A percentile compares a stretch with the other conserved stretches of the same genome.
Conservation (phyloP, 2,113 vertebrate genomes). For the Pangasianodon gigas region DNA sequence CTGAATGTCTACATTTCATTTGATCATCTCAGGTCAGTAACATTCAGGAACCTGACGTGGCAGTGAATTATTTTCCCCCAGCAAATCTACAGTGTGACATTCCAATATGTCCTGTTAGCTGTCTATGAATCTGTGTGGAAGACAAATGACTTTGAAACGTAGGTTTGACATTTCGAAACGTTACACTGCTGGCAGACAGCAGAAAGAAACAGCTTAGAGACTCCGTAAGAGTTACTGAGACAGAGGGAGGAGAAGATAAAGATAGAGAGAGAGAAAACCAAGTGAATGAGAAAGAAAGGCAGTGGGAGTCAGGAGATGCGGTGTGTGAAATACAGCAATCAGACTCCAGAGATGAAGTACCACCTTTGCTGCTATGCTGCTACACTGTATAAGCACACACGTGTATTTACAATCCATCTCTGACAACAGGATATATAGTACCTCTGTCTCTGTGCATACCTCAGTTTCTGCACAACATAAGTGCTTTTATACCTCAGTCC, state of each 20-base stretch:
- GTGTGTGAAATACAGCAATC: conserved; percentile 15
- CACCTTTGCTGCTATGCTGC: conserved; percentile 22
- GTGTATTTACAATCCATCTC: conserved; percentile 57
- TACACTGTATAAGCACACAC: conserved; percentile 29
- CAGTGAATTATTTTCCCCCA: conserved; percentile 10
- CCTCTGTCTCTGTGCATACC: not conserved
- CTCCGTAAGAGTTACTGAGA: conserved; percentile 34
- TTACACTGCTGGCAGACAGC: conserved; percentile 11
- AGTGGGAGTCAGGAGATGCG: not conserved
- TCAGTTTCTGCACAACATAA: not conserved
- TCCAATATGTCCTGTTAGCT: conserved; percentile 2
- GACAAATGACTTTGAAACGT: conserved; percentile 41
- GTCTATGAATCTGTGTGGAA: conserved; percentile 38
- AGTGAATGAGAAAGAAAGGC: not conserved
- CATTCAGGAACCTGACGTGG: not conserved
- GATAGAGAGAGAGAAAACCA: conserved; percentile 11
- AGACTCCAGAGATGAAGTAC: conserved; percentile 30
- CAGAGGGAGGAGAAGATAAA: conserved; percentile 14
- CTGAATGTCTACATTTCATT: not conserved
- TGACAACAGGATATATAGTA: not conserved
- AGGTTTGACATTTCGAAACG: conserved; percentile 29
- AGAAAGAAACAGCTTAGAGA: conserved; percentile 16
- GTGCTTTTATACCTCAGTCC: not conserved
- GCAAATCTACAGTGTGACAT: not conserved
- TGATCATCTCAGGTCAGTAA: conserved; percentile 1